Percentiles rank a stretch among this genome's conserved stretches.
Conservation (phyloP, 2,113 vertebrate species). For the Ophiodon elongatus region DNA sequence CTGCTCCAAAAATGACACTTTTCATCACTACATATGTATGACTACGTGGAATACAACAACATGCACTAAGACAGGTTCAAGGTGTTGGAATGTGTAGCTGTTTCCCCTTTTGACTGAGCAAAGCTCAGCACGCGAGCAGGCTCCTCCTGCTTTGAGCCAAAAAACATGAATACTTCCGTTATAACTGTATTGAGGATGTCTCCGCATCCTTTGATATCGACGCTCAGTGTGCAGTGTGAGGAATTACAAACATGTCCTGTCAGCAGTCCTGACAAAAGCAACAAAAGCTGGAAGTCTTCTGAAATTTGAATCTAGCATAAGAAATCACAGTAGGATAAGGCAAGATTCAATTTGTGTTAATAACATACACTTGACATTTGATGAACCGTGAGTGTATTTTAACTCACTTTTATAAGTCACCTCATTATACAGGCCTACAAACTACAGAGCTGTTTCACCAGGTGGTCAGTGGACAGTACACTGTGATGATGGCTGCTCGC, state of each 20-base stretch:
- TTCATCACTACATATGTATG: background rate
- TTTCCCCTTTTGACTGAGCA: background rate
- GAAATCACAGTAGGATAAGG: constrained; percentile 6
- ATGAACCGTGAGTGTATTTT: background rate
- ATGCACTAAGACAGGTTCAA: background rate
- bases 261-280: background rate
- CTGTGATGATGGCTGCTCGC: background rate
- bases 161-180: background rate
- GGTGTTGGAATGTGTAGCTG: background rate
- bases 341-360: background rate
- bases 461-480: background rate
- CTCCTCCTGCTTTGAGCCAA: background rate
- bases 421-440: background rate
- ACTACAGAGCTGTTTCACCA: background rate
- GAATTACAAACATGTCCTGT: background rate
- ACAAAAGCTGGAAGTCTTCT: background rate
- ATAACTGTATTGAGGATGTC: background rate
- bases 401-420: background rate
- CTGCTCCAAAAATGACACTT: background rate
- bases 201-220: background rate
- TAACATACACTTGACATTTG: background rate
- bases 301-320: background rate
- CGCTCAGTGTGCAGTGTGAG: background rate
- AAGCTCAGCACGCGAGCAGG: background rate
- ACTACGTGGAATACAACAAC: background rate